phyloP scores from a whole-genome alignment of 2,113 vertebrate genomes.

The Charina bottae region DNA sequence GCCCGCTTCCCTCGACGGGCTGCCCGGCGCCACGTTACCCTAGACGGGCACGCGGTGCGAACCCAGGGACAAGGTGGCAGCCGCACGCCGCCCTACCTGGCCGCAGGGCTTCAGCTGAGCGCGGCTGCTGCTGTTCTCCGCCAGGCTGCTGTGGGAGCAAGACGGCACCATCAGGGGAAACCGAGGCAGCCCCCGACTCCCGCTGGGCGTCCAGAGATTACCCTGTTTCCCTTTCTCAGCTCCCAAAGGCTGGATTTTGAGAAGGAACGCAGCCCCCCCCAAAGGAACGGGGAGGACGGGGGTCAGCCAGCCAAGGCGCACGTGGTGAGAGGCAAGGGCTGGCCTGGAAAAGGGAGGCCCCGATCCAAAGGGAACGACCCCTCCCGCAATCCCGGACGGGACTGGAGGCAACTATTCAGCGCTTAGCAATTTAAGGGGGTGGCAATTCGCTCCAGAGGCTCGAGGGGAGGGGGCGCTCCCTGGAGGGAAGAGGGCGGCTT shows the following conservation, averaged over 20 bases:
- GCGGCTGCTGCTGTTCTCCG: slow-evolving; percentile 55
- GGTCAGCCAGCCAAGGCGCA: too few relatives aligned
- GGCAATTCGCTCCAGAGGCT: not conserved
- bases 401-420: too few relatives aligned
- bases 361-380: too few relatives aligned
- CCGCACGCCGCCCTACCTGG: slow-evolving; percentile 60
- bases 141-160: slow-evolving; percentile 65
- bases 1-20: too few relatives aligned
- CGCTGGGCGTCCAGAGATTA: not conserved
- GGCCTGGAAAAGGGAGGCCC: too few relatives aligned
- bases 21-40: not conserved
- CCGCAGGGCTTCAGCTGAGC: slow-evolving; percentile 61
- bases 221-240: not conserved
- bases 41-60: too few relatives aligned
- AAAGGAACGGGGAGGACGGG: not conserved
- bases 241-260: not conserved
- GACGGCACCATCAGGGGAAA: not conserved
- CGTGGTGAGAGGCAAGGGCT: not conserved
- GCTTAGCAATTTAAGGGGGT: not conserved
- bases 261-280: not conserved
- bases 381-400: not conserved
- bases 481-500: not conserved
- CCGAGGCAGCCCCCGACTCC: not conserved
- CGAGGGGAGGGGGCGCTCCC: not conserved
- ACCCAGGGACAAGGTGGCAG: too few relatives aligned